Base-by-base conservation (phyloP, 2,797 vertebrate species). In the Sebastes goodei region DNA sequence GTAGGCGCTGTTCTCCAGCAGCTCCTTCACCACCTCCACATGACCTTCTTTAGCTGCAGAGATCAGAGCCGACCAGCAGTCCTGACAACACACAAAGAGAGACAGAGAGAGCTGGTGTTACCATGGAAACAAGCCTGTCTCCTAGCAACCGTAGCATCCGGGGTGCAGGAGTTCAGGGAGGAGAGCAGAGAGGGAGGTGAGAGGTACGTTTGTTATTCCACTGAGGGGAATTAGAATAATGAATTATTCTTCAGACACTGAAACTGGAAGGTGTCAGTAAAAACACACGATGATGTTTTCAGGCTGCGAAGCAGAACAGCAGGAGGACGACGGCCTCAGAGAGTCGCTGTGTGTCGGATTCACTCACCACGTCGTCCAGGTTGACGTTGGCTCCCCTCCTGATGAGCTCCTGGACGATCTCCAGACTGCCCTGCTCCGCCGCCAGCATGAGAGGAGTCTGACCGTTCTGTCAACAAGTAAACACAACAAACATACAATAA, bases 1-100 rank as follows among this genome's bases (percentile, higher is more conserved):
- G 90, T 95, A 97, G 53, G 96, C 98, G 70, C 96, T 97, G 68
- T 92, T 95, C 69, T 95, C 96, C 65, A 99, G 96, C 3, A 99
- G 95, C 74, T 99, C 98, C 72, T 94, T 96, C 60, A 98, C 97
- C 23, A 99, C 93, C 10, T 97, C 97, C 72, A 95, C 27, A 30
- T 99, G 97, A 7, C 98, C 98, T 88, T 99, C 98, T 88, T 99
- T 99, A 29, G 98, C 96, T 57, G 98, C 98, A 0, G 95, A 98
- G 91, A 99, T 98, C 78, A 99, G 96, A 42, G 98, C 97, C 11
- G 98, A 99, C 98, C 98, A 99, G 94, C 98, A 99, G 93, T 99
- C 98, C 98, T 99, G 89, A 68, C 33, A 80, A 86, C 35, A 87
- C 2, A 46, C 38, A 77, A 0, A 60, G 15, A 59, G 20, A 23